Percentiles rank a stretch among this genome's conserved stretches.
phyloP scores from a whole-genome alignment of 2,888 invertebrate genomes.

The Trichopoda pennipes region DNA sequence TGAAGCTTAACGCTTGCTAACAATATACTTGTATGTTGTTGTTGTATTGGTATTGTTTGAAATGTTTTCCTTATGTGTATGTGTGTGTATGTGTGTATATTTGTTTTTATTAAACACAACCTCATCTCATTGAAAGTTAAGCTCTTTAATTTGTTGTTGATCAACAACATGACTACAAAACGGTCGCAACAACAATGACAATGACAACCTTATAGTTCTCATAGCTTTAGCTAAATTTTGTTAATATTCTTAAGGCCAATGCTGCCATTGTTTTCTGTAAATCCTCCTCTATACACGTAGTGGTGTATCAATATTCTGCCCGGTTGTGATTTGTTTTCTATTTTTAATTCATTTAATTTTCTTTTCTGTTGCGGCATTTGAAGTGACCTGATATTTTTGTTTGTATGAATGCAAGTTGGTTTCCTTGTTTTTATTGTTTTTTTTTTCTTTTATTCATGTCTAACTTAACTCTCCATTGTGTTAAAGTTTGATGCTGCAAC shows the following conservation, averaged over 20 bases:
- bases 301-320: constrained; percentile 36
- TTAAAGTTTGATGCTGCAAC: constrained; percentile 43
- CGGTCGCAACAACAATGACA: constrained; percentile 33
- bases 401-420: constrained; percentile 40
- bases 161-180: constrained; percentile 32
- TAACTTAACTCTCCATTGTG: constrained; percentile 47
- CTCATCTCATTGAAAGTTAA: constrained; percentile 59
- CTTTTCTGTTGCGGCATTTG: constrained; percentile 21
- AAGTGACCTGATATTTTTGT: constrained; percentile 46
- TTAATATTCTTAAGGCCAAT: constrained; percentile 12
- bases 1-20: neutral
- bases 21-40: neutral
- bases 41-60: constrained; percentile 14
- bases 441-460: neutral
- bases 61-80: neutral
- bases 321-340: constrained; percentile 46
- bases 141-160: constrained; percentile 65
- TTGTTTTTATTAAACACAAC: constrained; percentile 49
- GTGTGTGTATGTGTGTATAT: neutral
- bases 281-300: constrained; percentile 30
- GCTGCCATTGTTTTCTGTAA: constrained; percentile 20
- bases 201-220: constrained; percentile 22
- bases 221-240: constrained; percentile 6
- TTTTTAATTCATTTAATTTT: constrained; percentile 27
- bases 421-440: constrained; percentile 13